Evolutionary conservation across 2,888 invertebrate species (phyloP).

Genomic region (Junonia oenone): DNA sequence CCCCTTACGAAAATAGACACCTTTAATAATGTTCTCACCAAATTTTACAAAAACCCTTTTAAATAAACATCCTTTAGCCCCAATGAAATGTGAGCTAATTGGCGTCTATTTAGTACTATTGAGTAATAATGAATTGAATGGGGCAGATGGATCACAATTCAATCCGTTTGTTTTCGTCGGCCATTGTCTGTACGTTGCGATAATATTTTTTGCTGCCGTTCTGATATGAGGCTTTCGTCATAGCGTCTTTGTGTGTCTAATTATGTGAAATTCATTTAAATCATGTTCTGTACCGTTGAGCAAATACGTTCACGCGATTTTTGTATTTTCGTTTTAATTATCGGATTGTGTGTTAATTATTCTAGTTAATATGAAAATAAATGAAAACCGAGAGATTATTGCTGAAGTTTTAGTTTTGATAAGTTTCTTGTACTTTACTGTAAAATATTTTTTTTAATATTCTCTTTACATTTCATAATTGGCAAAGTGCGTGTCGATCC

Average conservation of each 20-base stretch:
- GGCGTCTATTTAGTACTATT: not conserved
- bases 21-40: too few relatives aligned
- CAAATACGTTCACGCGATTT: not conserved
- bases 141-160: constrained; percentile 4
- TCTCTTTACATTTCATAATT: too few relatives aligned
- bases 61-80: not conserved
- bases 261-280: not conserved
- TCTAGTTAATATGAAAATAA: too few relatives aligned
- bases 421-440: not conserved
- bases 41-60: too few relatives aligned
- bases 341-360: not conserved
- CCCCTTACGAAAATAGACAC: too few relatives aligned
- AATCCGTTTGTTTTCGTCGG: constrained; percentile 1
- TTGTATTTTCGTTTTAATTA: not conserved
- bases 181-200: not conserved
- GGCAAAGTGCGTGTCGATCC: too few relatives aligned
- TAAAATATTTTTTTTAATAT: too few relatives aligned
- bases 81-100: not conserved
- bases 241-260: not conserved
- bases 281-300: not conserved
- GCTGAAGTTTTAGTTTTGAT: too few relatives aligned
- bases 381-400: too few relatives aligned
- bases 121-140: constrained; percentile 7
- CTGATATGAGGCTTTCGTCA: not conserved
- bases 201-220: not conserved